Evolutionary conservation across 1,140 invertebrate species (phyloP).

Genomic region (Elysia chlorotica): DNA sequence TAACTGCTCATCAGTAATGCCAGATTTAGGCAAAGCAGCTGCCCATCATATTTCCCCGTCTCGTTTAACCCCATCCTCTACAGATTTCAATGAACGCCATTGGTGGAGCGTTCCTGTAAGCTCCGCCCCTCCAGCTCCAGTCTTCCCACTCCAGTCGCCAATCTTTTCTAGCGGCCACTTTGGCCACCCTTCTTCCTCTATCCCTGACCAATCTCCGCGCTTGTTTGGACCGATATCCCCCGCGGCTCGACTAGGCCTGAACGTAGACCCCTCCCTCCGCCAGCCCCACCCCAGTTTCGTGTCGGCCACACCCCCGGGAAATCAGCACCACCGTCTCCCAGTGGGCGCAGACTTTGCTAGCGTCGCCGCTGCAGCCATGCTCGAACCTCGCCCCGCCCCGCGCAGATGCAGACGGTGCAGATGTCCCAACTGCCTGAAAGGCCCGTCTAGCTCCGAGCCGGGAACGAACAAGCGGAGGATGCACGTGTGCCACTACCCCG

Average conservation of each 20-base stretch:
- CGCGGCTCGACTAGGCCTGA: neutral
- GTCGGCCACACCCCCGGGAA: constrained; percentile 1
- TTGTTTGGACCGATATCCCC: neutral
- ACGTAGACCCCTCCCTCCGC: neutral
- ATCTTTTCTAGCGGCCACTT: neutral
- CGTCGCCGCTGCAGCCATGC: no score
- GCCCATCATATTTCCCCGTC: no score
- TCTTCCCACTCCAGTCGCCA: constrained; percentile 4
- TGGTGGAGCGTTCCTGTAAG: no score
- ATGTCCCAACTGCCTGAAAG: constrained; percentile 59
- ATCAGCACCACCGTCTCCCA: neutral
- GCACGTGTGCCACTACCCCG: constrained; percentile 99
- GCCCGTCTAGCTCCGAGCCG: constrained; percentile 25
- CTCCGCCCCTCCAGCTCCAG: no score
- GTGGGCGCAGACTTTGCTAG: no score
- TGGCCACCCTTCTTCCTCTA: constrained; percentile 14
- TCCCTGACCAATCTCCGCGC: neutral
- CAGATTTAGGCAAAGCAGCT: no score
- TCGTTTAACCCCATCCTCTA: no score
- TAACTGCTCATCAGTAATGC: no score
- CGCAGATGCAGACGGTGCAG: constrained; percentile 54
- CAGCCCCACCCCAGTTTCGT: neutral
- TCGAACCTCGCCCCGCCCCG: constrained; percentile 32
- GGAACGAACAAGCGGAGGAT: constrained; percentile 72
- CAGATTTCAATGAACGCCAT: no score